These are phyloP conservation scores for Drosophila miranda DNA, from an alignment of 1,140 invertebrate species.

Conservation along the genomic window DNA sequence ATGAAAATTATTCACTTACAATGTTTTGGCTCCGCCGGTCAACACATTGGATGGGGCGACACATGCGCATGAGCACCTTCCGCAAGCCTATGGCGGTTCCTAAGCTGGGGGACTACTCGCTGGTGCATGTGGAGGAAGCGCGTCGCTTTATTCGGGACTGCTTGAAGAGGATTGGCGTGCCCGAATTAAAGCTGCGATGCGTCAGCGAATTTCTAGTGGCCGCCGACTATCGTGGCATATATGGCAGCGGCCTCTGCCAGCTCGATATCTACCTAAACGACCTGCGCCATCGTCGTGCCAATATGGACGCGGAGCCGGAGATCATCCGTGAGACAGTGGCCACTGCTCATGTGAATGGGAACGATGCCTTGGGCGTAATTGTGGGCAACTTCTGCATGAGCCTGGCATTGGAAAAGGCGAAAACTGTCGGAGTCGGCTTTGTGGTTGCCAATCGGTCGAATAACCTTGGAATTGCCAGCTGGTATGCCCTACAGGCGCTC, in stretches of 20 bases:
- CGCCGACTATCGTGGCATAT: slow-evolving; percentile 93
- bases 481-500: slow-evolving; percentile 90
- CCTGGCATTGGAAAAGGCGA: slow-evolving; percentile 92
- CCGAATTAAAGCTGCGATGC: slow-evolving; percentile 85
- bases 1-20: neutral
- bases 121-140: slow-evolving; percentile 84
- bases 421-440: slow-evolving; percentile 91
- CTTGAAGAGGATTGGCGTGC: slow-evolving; percentile 86
- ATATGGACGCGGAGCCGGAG: slow-evolving; percentile 84
- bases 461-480: slow-evolving; percentile 88
- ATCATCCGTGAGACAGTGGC: slow-evolving; percentile 88
- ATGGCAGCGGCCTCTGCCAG: slow-evolving; percentile 94
- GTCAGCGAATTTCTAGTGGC: slow-evolving; percentile 90
- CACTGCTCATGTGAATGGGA: slow-evolving; percentile 91
- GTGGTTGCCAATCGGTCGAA: slow-evolving; percentile 88
- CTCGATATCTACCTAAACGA: slow-evolving; percentile 88
- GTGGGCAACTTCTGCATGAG: slow-evolving; percentile 90
- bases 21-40: slow-evolving; percentile 18
- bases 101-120: slow-evolving; percentile 50
- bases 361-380: slow-evolving; percentile 87
- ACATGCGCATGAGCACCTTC: neutral
- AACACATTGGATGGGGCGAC: neutral
- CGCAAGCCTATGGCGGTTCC: slow-evolving; percentile 6
- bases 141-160: slow-evolving; percentile 89
- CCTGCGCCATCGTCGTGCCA: slow-evolving; percentile 83